A percentile compares a stretch with the other conserved stretches of the same genome.
These are phyloP conservation scores for Cyprinus carpio DNA, from an alignment of 2,113 vertebrate genomes.

Conservation along the genomic window DNA sequence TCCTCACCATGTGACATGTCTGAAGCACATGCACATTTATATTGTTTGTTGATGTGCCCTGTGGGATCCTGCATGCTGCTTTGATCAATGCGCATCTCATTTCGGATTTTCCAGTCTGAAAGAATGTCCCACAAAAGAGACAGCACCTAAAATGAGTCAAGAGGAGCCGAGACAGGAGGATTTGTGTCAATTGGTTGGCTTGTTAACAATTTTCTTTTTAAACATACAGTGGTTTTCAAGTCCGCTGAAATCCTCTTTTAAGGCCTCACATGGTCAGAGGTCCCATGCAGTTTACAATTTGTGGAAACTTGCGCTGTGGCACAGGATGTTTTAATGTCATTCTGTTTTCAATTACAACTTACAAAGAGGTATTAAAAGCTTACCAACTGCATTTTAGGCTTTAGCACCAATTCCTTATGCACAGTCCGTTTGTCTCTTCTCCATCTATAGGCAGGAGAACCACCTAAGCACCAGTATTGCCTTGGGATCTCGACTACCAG, in stretches of 20 bases:
- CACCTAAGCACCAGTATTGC: slow-evolving; percentile 61
- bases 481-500: slow-evolving; percentile 64
- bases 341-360: slow-evolving; percentile 59
- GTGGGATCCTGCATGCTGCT: slow-evolving; percentile 51
- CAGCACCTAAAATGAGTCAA: slow-evolving; percentile 47
- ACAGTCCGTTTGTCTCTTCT: slow-evolving; percentile 47
- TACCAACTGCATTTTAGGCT: slow-evolving; percentile 49
- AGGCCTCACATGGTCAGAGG: slow-evolving; percentile 41
- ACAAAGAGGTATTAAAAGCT: slow-evolving; percentile 43
- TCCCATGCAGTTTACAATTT: slow-evolving; percentile 56
- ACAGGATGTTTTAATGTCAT: not conserved
- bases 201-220: slow-evolving; percentile 69
- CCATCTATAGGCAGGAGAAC: slow-evolving; percentile 70
- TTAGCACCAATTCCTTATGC: slow-evolving; percentile 44
- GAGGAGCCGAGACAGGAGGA: slow-evolving; percentile 47
- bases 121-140: slow-evolving; percentile 51
- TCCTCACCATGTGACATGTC: not conserved
- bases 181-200: slow-evolving; percentile 58
- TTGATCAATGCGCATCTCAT: slow-evolving; percentile 43
- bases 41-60: slow-evolving; percentile 25
- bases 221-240: slow-evolving; percentile 57
- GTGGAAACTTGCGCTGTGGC: slow-evolving; percentile 28
- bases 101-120: slow-evolving; percentile 47
- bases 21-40: not conserved
- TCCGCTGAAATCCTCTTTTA: slow-evolving; percentile 52